Base-by-base conservation (phyloP, 1,140 invertebrate genomes). In the Hylaeus anthracinus region DNA sequence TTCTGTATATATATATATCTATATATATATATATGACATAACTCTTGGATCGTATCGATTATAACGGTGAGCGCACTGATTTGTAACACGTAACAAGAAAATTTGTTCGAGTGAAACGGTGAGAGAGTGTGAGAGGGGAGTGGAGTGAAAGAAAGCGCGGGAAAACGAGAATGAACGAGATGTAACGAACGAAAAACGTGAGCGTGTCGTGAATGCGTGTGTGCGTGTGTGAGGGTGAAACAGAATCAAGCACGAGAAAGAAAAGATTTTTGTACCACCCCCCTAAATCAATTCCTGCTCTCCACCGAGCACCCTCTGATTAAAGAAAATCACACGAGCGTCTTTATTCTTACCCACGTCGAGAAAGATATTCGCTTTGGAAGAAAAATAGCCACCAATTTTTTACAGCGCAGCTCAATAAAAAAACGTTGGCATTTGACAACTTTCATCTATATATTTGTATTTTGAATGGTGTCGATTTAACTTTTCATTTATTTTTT, bases 61-160 rank as follows among this genome's bases (percentile, higher is more conserved):
- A 88, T 88, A 90, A 73, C 86, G 85, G 88, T 81, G 90, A 91
- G 87, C 91, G 90, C 91, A 92, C 89, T 91, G 90, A 91, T 92
- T 92, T 92, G 91, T 92, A 92, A 91, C 89, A 91, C 90, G 79
- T 89, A 86, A 88, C 84, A 90, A 84, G 78, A 70, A 84, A 80
- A 80, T 80, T 84, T 73, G 74, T 82, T 79, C 48, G 72, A 66
- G 77, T 76, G 56, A 53, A 70, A 83, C 48, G 14, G 70, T 12
- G 48, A 71, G 26, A 51, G n/a, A 73, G 48, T 53, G 26, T 14
- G 53, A 70, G 39, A 63, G 12, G 41, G 3, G 15, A 41, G 10
- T 9, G 10, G 9, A 26, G 15, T 1, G 48, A 55, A 4, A 51
- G 39, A 41, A 2, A 1, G 8, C 37, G 60, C 3, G 14, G 37